Percentiles rank a stretch among this genome's conserved stretches.
Conservation (phyloP, 2,888 invertebrate genomes). For the Ornithoptera priamus region DNA sequence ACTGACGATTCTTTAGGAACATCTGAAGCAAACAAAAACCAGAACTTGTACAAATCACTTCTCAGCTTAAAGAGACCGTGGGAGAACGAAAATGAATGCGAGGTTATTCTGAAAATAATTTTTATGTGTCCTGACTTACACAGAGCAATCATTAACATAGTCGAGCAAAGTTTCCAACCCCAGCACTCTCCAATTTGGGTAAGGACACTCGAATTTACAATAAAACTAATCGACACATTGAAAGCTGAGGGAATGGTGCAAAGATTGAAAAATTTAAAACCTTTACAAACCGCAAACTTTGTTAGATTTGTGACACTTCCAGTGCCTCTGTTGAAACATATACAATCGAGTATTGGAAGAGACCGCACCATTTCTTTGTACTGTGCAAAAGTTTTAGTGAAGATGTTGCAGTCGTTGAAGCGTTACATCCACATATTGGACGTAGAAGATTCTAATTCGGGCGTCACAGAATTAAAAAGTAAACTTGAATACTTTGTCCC, state of each 20-base stretch:
- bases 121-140: constrained; percentile 86
- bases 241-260: constrained; percentile 73
- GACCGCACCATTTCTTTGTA: constrained; percentile 68
- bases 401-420: constrained; percentile 76
- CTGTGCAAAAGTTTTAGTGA: constrained; percentile 74
- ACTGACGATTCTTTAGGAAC: constrained; percentile 83
- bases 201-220: constrained; percentile 67
- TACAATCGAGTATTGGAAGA: constrained; percentile 56
- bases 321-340: constrained; percentile 68
- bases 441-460: constrained; percentile 47
- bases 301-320: constrained; percentile 75
- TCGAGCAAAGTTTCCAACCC: constrained; percentile 82
- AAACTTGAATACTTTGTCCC: constrained; percentile 69
- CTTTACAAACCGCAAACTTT: constrained; percentile 76
- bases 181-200: constrained; percentile 78
- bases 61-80: constrained; percentile 84
- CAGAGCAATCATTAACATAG: constrained; percentile 79
- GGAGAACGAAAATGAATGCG: constrained; percentile 82
- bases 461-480: constrained; percentile 56
- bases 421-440: constrained; percentile 77
- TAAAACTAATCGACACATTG: constrained; percentile 66
- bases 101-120: constrained; percentile 83
- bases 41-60: constrained; percentile 81
- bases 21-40: constrained; percentile 80
- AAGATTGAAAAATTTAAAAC: constrained; percentile 65